Percentiles rank a stretch among this genome's conserved stretches.
Evolutionary conservation across 2,797 vertebrate genomes (phyloP).

Genomic region (Babyrousa celebensis): DNA sequence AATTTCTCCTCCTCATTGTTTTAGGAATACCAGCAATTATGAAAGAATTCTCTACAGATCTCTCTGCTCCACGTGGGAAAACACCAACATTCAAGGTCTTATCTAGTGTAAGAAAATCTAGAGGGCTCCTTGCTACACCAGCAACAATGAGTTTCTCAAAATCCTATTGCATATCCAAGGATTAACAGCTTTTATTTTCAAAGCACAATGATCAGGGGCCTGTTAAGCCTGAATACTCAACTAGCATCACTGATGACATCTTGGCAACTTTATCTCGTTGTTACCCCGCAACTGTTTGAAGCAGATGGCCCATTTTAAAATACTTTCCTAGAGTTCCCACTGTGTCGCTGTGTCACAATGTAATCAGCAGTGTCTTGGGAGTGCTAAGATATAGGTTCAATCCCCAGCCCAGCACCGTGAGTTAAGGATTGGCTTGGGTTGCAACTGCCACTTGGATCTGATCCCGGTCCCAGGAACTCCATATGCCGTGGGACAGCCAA

Average conservation of each 20-base stretch:
- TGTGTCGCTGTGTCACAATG: no score
- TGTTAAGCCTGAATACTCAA: not conserved
- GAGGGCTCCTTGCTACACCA: not conserved
- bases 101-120: not conserved
- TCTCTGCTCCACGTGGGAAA: slow-evolving; percentile 23
- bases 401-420: no score
- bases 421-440: no score
- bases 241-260: not conserved
- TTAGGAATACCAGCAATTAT: slow-evolving; percentile 47
- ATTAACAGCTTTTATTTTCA: not conserved
- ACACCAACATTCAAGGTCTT: not conserved
- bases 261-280: not conserved
- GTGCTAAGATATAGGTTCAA: no score
- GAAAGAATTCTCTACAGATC: not conserved
- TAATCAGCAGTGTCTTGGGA: no score
- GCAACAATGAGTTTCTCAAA: slow-evolving; percentile 28
- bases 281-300: slow-evolving; percentile 5
- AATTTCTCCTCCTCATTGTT: slow-evolving; percentile 1
- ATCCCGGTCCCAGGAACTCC: no score
- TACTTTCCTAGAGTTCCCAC: not conserved
- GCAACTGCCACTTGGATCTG: no score
- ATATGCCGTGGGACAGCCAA: no score
- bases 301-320: slow-evolving; percentile 60
- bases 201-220: not conserved
- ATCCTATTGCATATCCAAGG: not conserved